Evolutionary conservation across 2,797 vertebrate species (phyloP), one percentile per base, ranked within the genome.

Genomic region (Enteromius viviparus): DNA sequence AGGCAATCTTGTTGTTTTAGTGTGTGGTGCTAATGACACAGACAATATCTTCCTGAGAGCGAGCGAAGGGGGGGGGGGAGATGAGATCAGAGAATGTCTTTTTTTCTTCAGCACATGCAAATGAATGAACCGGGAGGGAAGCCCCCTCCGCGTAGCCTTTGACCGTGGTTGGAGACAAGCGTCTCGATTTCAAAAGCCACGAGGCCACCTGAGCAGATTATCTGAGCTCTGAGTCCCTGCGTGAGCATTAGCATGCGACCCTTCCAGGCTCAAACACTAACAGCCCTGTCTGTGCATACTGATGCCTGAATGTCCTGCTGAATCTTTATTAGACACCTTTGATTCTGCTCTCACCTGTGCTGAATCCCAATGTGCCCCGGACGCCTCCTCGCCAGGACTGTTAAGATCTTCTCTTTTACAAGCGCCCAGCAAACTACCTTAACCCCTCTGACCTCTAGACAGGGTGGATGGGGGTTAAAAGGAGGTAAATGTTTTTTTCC

Each of bases 171-270:
- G 65, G 85, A 42, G 80, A 89, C 87, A 64, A 81, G 80, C 91
- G 89, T 93, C 93, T 94, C 92, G 92, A 93, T 95, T 95, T 94
- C 91, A 92, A 94, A 94, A 91, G 91, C 93, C 91, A 89, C 84
- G 87, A 86, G 89, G 85, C 90, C 92, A 93, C 93, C 94, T 93
- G 93, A 92, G 94, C 92, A 93, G 93, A 94, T 94, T 93, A 94
- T 87, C 55, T 19, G 76, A 78, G 53, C 7, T 29, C 32, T 29
- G 79, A 87, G 85, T 62, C 58, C 12, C 58, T 64, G 60, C 60
- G 15, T 64, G 26, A 17, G 60, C 86, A 95, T 96, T 95, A 93
- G 93, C 94, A 95, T 96, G 93, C 94, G 94, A 94, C 94, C 95
- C 84, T 68, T 87, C 91, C 79, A 88, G 66, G 80, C 91, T 93